Evolutionary conservation across 2,888 invertebrate species (phyloP), one percentile per base, ranked within the genome.

Genomic region (Sepioteuthis lessoniana): DNA sequence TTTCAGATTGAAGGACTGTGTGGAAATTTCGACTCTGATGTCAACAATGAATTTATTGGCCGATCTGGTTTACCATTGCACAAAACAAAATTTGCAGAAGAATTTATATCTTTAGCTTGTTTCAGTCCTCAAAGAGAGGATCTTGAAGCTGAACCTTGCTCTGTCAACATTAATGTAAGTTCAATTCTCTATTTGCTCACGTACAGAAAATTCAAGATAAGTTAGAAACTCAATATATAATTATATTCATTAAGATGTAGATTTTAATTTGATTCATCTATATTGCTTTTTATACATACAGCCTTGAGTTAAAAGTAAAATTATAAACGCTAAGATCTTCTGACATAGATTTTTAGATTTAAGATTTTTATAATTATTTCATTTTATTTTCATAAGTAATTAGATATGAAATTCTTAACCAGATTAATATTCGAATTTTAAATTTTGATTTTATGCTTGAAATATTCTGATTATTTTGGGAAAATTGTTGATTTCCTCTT

Each of bases 1-100:
- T 76, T 76, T 76, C 96, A 98, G 97, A 97, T 98, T 25, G 98
- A 98, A 97, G 99, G 99, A 93, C 97, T 99, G 0, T 99, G 99
- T 96, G 99, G 99, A 3, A 98, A 99, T 97, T 99, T 98, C 97
- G 98, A 99, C 97, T 98, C 98, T 95, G 90, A 94, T 46, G 35
- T 93, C 28, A 97, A 98, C 90, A 98, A 99, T 96, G 99, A 99
- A 97, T 98, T 98, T 97, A 98, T 98, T 92, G 47, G 92, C 10
- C 92, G 92, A 42, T 47, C 92, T 31, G 92, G 92, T 31, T 92
- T 92, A 31, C 92, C 47, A 16, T 2, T 92, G 25, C 92, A 92
- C n/a, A 92, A 92, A 47, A 92, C 92, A 46, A 92, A 92, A 46
- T 92, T 92, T 92, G 92, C 92, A 42, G 38, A 92, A 92, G 92